Conservation (phyloP, 2,797 vertebrate species). For the Paedocypris micromegethes region DNA sequence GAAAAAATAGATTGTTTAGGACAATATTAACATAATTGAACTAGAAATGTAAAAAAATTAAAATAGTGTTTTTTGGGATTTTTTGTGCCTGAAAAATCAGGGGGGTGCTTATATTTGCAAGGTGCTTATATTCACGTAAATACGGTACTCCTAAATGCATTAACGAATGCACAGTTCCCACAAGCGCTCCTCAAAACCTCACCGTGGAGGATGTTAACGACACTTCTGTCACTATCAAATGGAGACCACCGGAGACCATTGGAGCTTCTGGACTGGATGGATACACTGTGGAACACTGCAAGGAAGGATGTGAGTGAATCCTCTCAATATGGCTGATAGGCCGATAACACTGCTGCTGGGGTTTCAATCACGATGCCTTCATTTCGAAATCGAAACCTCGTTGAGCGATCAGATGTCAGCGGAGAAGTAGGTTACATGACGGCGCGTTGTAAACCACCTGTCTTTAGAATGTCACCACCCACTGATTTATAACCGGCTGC, state of each 20-base stretch:
- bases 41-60: too few species aligned
- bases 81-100: too few species aligned
- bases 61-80: too few species aligned
- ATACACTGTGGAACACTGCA: slow-evolving; percentile 82
- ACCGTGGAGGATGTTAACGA: slow-evolving; percentile 78
- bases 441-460: slow-evolving; percentile 60
- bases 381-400: slow-evolving; percentile 25
- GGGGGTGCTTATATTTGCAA: too few species aligned
- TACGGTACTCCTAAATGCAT: too few species aligned
- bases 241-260: slow-evolving; percentile 74
- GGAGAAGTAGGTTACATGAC: slow-evolving; percentile 20
- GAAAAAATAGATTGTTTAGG: too few species aligned
- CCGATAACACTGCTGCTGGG: slow-evolving; percentile 1
- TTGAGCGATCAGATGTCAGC: slow-evolving; percentile 24
- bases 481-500: slow-evolving; percentile 53
- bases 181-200: slow-evolving; percentile 74
- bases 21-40: too few species aligned
- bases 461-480: slow-evolving; percentile 59
- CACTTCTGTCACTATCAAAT: slow-evolving; percentile 75
- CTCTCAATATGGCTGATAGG: slow-evolving; percentile 25
- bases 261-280: slow-evolving; percentile 76
- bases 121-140: too few species aligned
- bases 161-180: slow-evolving; percentile 65
- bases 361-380: slow-evolving; percentile 29
- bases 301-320: slow-evolving; percentile 77